Percentiles rank a stretch among this genome's conserved stretches.
Evolutionary conservation across 2,888 invertebrate genomes (phyloP).

Genomic region (Stictocephala bisonia): DNA sequence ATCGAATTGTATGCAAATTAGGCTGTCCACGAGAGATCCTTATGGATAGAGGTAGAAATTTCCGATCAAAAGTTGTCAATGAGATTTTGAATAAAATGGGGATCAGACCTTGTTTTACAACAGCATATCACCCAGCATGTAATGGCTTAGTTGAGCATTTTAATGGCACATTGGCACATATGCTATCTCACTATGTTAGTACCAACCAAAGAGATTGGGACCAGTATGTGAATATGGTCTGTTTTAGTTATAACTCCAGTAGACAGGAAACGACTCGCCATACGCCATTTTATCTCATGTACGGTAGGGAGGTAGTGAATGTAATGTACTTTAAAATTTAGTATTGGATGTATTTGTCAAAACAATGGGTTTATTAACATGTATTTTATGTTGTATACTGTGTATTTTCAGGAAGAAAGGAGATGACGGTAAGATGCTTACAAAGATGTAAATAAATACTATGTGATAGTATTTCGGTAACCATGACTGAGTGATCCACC

Average conservation of each 20-base stretch:
- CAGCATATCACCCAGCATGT: conserved; percentile 18
- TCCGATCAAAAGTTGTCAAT: not conserved
- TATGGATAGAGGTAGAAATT: not conserved
- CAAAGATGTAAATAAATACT: no score
- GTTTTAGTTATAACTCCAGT: conserved; percentile 3
- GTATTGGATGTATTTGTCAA: no score
- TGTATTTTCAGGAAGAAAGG: no score
- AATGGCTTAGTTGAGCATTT: conserved; percentile 20
- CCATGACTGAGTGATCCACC: no score
- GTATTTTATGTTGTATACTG: no score
- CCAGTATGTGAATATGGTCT: not conserved
- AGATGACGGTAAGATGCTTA: no score
- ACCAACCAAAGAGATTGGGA: conserved; percentile 23
- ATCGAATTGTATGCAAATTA: conserved; percentile 7
- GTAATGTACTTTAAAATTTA: no score
- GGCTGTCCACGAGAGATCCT: not conserved
- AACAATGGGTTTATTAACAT: no score
- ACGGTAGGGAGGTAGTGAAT: conserved; percentile 10
- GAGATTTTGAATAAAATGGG: conserved; percentile 6
- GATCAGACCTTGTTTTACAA: conserved; percentile 1
- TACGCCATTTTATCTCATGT: conserved; percentile 5
- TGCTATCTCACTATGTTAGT: conserved; percentile 14
- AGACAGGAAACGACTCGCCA: conserved; percentile 2
- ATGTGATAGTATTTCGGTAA: no score
- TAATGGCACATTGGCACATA: conserved; percentile 9